Base-by-base conservation (phyloP, 2,888 invertebrate species). In the Scelioninae gen. 2 region DNA sequence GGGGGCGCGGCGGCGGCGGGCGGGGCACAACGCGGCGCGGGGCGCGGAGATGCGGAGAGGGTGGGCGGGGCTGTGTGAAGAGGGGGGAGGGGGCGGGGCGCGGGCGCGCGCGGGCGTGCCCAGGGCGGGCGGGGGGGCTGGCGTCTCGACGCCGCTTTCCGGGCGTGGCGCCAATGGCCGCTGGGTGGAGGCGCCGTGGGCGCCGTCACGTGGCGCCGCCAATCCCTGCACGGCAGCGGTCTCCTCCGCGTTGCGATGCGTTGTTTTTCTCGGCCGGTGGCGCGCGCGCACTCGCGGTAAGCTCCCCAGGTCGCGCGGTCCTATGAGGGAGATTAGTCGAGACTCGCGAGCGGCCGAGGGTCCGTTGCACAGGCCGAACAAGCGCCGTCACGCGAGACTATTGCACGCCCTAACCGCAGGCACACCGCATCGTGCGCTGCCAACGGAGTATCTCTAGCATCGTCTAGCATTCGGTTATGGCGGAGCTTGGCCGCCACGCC, bases 391-490 rank as follows among this genome's bases (percentile, higher is more conserved):
- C 80, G 81, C 81, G 79, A 83, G 79, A 81, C 67, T 50, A 81
- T 81, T 81, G 82, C 81, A 84, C 82, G 83, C 83, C 83, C 83
- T 84, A 84, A 83, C 82, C 83, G 83, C 83, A 84, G 83, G 79
- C 81, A 83, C 81, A 84, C 84, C 84, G 84, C 84, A 84, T 83
- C 83, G 68, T 68, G 67, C 72, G 78, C 76, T 73, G 75, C 69
- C 80, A 83, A 80, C 76, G 35, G 4, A 25, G 4, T 6, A 6
- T 25, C 25, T 3, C n/a, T n/a, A n/a, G n/a, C n/a, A n/a, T n/a
- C n/a, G n/a, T n/a, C n/a, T n/a, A n/a, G n/a, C n/a, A n/a, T n/a
- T n/a, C n/a, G n/a, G n/a, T n/a, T n/a, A n/a, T n/a, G n/a, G n/a
- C n/a, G n/a, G n/a, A n/a, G n/a, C n/a, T n/a, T n/a, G n/a, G n/a